A percentile compares a stretch with the other conserved stretches of the same genome.
phyloP scores from a whole-genome alignment of 2,797 vertebrate species.

The Gouania willdenowi region DNA sequence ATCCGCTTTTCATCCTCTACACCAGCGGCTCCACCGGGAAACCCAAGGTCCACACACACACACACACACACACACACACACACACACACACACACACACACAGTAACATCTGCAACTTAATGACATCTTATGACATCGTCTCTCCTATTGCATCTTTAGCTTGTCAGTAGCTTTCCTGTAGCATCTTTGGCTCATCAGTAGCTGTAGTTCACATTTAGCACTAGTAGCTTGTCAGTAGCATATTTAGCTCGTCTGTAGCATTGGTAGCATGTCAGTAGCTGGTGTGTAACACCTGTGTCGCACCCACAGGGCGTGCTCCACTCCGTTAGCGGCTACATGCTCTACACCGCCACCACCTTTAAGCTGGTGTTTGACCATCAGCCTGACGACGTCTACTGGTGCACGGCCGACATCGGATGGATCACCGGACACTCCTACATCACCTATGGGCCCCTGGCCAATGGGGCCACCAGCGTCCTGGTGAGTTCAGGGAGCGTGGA shows the following conservation, averaged over 20 bases:
- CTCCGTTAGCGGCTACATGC: conserved; percentile 91
- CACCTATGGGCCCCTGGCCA: conserved; percentile 91
- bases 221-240: too few relatives aligned
- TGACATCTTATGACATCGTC: too few relatives aligned
- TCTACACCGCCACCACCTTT: conserved; percentile 88
- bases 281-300: too few relatives aligned
- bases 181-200: too few relatives aligned
- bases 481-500: too few relatives aligned
- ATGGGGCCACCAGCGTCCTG: conserved; percentile 89
- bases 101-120: too few relatives aligned
- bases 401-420: conserved; percentile 96
- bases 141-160: too few relatives aligned
- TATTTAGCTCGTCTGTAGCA: too few relatives aligned
- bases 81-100: neutral
- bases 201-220: too few relatives aligned
- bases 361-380: conserved; percentile 95
- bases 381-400: conserved; percentile 90
- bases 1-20: conserved; percentile 94
- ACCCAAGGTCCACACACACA: conserved; percentile 81
- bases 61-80: too few relatives aligned
- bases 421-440: conserved; percentile 97
- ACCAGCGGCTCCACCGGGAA: conserved; percentile 96
- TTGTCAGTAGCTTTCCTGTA: too few relatives aligned
- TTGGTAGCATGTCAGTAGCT: too few relatives aligned
- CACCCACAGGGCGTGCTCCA: conserved; percentile 87